Percentiles rank a stretch among this genome's conserved stretches.
phyloP scores from a whole-genome alignment of 1,140 invertebrate species.

The Eciton burchellii region DNA sequence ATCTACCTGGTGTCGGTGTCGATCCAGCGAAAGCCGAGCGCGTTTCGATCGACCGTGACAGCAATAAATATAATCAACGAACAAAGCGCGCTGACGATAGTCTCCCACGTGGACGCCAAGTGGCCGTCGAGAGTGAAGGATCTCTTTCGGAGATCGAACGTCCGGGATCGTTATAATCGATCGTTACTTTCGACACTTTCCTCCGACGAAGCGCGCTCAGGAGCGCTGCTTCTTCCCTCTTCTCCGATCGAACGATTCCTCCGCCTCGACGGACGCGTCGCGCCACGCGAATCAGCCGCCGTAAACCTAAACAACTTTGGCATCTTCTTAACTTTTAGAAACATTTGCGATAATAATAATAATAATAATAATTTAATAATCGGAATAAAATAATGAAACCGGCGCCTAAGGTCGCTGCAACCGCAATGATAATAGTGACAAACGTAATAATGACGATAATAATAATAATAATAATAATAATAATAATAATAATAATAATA shows the following conservation, averaged over 20 bases:
- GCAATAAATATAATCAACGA: slow-evolving; percentile 83
- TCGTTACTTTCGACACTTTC: neutral
- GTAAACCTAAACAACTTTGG: slow-evolving; percentile 86
- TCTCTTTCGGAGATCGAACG: neutral
- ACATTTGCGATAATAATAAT: slow-evolving; percentile 80
- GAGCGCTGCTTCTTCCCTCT: too few species aligned
- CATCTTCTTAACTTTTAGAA: slow-evolving; percentile 83
- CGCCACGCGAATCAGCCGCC: slow-evolving; percentile 72
- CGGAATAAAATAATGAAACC: slow-evolving; percentile 75
- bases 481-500: slow-evolving; percentile 66
- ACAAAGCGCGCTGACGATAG: slow-evolving; percentile 76
- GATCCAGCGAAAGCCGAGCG: slow-evolving; percentile 75
- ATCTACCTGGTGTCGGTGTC: slow-evolving; percentile 67
- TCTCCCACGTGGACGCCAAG: slow-evolving; percentile 67
- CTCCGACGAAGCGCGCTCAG: neutral
- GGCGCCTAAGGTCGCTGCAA: slow-evolving; percentile 73
- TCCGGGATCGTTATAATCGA: slow-evolving; percentile 3
- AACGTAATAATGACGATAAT: slow-evolving; percentile 70
- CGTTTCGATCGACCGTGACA: slow-evolving; percentile 56
- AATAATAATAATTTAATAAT: slow-evolving; percentile 79
- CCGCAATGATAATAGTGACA: slow-evolving; percentile 76
- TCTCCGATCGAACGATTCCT: slow-evolving; percentile 19
- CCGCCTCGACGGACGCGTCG: slow-evolving; percentile 65
- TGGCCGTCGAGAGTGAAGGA: slow-evolving; percentile 61
- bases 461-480: slow-evolving; percentile 62